Percentiles rank a stretch among this genome's conserved stretches.
Conservation (phyloP, 2,888 invertebrate genomes). For the Alloplasta piceator region DNA sequence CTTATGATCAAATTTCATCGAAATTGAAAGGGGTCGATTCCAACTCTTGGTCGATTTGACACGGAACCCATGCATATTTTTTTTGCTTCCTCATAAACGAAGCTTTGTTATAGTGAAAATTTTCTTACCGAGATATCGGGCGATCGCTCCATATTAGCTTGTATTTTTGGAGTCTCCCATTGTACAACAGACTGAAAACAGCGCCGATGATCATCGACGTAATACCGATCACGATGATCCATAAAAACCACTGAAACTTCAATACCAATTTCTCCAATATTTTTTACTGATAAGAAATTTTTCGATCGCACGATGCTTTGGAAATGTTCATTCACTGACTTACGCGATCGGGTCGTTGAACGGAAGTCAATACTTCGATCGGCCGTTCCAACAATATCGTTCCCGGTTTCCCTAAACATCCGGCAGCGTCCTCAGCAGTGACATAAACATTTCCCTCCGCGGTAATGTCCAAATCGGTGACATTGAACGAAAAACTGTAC, state of each 20-base stretch:
- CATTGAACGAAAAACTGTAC: conserved; percentile 70
- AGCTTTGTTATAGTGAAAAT: background rate
- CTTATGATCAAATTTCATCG: too few relatives aligned
- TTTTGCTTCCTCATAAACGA: background rate
- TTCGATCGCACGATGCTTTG: background rate
- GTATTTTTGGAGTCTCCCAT: conserved; percentile 51
- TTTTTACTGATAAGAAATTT: background rate
- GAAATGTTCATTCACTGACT: conserved; percentile 19
- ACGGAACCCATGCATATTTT: background rate
- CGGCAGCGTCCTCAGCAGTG: conserved; percentile 69
- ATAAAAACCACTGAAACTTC: conserved; percentile 63
- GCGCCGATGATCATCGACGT: conserved; percentile 46
- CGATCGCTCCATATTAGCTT: conserved; percentile 52
- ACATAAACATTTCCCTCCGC: conserved; percentile 74
- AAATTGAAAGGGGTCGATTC: too few relatives aligned
- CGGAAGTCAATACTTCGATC: conserved; percentile 22
- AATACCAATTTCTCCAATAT: background rate
- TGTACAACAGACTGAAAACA: conserved; percentile 50
- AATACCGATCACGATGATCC: conserved; percentile 46
- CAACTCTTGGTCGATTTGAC: background rate
- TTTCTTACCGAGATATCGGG: conserved; percentile 48
- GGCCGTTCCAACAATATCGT: conserved; percentile 54
- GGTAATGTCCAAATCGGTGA: conserved; percentile 55
- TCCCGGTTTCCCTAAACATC: conserved; percentile 73
- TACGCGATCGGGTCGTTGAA: conserved; percentile 36